Conservation (phyloP, 1,140 invertebrate genomes). For the Parapsyche elsis region DNA sequence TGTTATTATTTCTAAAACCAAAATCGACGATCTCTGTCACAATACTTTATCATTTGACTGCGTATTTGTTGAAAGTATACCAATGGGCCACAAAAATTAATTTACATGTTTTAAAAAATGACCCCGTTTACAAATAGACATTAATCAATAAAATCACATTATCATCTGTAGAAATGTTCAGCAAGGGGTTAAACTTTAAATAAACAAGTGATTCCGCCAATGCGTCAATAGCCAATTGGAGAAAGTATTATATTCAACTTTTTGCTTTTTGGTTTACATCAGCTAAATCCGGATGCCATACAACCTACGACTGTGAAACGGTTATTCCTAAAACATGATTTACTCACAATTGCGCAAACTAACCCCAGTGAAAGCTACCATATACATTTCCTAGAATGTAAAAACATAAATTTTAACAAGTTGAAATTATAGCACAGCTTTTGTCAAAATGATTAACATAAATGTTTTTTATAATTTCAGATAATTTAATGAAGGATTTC, state of each 20-base stretch:
- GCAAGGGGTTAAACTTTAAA: not conserved
- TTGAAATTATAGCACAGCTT: no score
- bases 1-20: not conserved
- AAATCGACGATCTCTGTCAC: not conserved
- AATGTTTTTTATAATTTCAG: no score
- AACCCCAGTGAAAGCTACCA: not conserved
- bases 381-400: no score
- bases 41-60: not conserved
- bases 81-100: conserved; percentile 12
- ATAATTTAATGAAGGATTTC: not conserved
- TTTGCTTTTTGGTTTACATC: not conserved
- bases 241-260: not conserved
- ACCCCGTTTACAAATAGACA: not conserved
- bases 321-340: no score
- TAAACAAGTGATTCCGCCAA: no score
- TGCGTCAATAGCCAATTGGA: not conserved
- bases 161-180: not conserved
- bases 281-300: not conserved
- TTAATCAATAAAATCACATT: not conserved
- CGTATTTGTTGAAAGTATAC: not conserved
- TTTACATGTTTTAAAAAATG: conserved; percentile 12
- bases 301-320: not conserved
- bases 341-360: not conserved
- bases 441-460: no score
- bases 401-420: no score